phyloP scores from a whole-genome alignment of 2,797 vertebrate species.

The Thalassophryne amazonica region DNA sequence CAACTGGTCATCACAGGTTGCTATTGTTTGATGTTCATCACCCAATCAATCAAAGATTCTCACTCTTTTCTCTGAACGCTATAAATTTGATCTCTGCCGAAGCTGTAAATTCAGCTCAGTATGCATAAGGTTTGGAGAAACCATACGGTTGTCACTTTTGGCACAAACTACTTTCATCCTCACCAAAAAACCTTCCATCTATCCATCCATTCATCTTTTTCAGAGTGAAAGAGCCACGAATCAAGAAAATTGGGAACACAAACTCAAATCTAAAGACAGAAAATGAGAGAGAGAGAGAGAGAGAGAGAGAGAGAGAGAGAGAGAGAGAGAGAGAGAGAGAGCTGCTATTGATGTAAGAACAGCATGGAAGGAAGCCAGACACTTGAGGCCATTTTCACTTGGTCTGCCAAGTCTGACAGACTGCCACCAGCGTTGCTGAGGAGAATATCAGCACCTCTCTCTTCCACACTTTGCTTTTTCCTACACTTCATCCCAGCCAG shows the following conservation, averaged over 20 bases:
- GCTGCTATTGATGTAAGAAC: constrained; percentile 67
- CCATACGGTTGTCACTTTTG: neutral
- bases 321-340: constrained; percentile 42
- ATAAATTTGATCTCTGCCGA: too few species aligned
- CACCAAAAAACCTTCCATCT: neutral
- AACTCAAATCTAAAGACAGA: constrained; percentile 40
- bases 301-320: constrained; percentile 24
- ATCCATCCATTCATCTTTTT: constrained; percentile 1
- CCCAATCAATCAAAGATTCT: too few species aligned
- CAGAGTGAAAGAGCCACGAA: constrained; percentile 16
- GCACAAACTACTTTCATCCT: neutral
- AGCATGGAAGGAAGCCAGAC: constrained; percentile 64
- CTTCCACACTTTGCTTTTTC: constrained; percentile 50
- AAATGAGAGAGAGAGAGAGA: constrained; percentile 21
- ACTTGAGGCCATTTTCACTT: constrained; percentile 75
- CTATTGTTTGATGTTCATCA: too few species aligned
- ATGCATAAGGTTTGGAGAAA: neutral
- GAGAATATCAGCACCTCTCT: constrained; percentile 57
- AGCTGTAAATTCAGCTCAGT: too few species aligned
- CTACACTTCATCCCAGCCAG: constrained; percentile 57
- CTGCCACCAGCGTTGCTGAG: constrained; percentile 64
- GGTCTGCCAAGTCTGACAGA: constrained; percentile 70
- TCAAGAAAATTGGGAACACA: constrained; percentile 30
- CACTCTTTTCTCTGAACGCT: too few species aligned
- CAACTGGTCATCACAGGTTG: too few species aligned